Percentiles rank a stretch among this genome's conserved stretches.
phyloP scores from a whole-genome alignment of 2,797 vertebrate species.

The Selene dorsalis region DNA sequence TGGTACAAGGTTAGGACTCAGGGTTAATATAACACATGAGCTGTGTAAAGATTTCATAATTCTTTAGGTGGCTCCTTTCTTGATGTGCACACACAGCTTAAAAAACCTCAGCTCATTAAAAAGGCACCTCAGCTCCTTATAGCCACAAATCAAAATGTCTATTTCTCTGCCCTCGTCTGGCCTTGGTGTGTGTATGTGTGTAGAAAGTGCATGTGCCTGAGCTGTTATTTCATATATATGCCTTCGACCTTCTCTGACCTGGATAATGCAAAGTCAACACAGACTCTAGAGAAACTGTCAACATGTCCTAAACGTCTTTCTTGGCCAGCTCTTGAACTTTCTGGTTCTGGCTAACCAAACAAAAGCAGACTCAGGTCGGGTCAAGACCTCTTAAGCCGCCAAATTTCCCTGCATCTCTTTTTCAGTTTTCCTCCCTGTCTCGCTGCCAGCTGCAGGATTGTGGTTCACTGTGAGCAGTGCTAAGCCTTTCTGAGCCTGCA shows the following conservation, averaged over 20 bases:
- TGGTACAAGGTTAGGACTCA: conserved; percentile 20
- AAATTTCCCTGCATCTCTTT: conserved; percentile 38
- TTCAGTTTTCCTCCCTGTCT: conserved; percentile 15
- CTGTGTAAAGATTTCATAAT: conserved; percentile 26
- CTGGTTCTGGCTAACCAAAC: conserved; percentile 38
- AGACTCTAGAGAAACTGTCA: conserved; percentile 54
- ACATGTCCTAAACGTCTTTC: conserved; percentile 52
- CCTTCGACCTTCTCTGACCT: conserved; percentile 44
- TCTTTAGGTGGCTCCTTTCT: conserved; percentile 29
- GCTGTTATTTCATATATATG: conserved; percentile 41
- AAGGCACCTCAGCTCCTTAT: conserved; percentile 16
- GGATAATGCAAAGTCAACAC: conserved; percentile 63
- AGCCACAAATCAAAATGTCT: conserved; percentile 36
- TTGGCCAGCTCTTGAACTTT: conserved; percentile 63
- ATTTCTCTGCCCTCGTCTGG: conserved; percentile 10
- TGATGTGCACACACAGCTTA: conserved; percentile 19
- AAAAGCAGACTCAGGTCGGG: conserved; percentile 42
- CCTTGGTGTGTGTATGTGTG: conserved; percentile 10
- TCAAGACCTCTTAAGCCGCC: conserved; percentile 51
- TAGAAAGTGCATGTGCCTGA: conserved; percentile 21
- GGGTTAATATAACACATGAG: conserved; percentile 12
- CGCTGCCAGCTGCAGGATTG: conserved; percentile 16
- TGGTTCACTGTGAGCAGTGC: conserved; percentile 29
- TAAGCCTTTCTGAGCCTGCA: conserved; percentile 49
- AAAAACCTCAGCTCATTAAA: conserved; percentile 19